Base-by-base conservation (phyloP, 2,797 vertebrate genomes). In the Mus minutoides region DNA sequence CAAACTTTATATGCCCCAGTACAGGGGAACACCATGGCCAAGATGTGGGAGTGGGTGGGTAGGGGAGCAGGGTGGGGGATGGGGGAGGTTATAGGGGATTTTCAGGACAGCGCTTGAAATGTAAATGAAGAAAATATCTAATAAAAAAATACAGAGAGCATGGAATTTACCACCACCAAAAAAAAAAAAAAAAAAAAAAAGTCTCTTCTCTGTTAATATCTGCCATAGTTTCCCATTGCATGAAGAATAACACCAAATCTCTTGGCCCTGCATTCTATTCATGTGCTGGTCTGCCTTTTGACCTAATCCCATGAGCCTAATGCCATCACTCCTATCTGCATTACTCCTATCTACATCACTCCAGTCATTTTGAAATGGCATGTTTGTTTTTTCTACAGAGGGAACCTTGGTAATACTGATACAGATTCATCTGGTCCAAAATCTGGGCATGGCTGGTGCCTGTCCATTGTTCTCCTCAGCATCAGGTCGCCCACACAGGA, bases 281-380 rank as follows among this genome's bases (percentile, higher is more conserved):
- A 2, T 1, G 21, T 1, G 5, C 11, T 83, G 37, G 34, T 29
- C 22, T 82, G 9, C 31, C 34, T 31, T 21, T 22, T 75, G 56
- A 54, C 31, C 4, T 78, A 29, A 4, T 64, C 13, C 29, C 62
- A 1, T 80, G 13, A 43, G 40, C n/a, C 16, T 64, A 21, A 71
- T n/a, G 43, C 92, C 54, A 43, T 24, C 3, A 40, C 24, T 58
- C 17, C 31, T 21, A n/a, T 37, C 54, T 52, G 89, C 67, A 54
- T 29, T 1, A 26, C 29, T 56, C 8, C 24, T n/a, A n/a, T n/a
- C 34, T n/a, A 86, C 67, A 60, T 29, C 5, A n/a, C 14, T 58
- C 19, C 31, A 40, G 31, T 75, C 17, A 69, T 93, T 96, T 83
- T 62, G 40, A 92, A 94, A 92, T 86, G 46, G 10, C 52, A 21